Evolutionary conservation across 2,113 vertebrate species (phyloP).

Genomic region (Rallus limicola): DNA sequence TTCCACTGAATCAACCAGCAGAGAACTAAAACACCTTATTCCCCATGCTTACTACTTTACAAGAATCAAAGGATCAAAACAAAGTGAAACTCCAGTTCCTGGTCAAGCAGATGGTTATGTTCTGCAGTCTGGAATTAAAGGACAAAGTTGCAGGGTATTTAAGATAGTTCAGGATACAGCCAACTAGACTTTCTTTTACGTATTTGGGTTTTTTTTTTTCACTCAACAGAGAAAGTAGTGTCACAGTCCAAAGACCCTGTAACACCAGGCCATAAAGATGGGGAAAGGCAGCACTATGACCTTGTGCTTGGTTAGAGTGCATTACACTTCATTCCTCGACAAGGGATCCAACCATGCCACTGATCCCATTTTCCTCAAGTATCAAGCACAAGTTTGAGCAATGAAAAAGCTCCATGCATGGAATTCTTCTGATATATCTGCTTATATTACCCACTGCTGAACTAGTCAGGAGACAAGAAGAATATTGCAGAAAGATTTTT

Average conservation of each 20-base stretch:
- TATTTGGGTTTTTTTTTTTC: too few species aligned
- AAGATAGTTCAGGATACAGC: background rate
- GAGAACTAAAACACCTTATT: background rate
- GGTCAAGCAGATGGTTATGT: background rate
- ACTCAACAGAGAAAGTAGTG: background rate
- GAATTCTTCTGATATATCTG: conserved; percentile 25
- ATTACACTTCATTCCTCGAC: background rate
- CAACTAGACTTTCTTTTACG: background rate
- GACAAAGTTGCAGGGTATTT: background rate
- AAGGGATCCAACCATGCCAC: background rate
- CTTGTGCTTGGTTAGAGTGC: background rate
- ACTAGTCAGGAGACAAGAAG: background rate
- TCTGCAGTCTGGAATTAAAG: background rate
- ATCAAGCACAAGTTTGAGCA: background rate
- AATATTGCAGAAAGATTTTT: background rate
- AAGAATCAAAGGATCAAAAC: conserved; percentile 6
- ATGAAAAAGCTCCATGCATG: background rate
- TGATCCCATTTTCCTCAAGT: background rate
- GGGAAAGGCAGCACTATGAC: background rate
- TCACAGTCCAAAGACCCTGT: background rate
- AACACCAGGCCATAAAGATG: background rate
- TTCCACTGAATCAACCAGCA: background rate
- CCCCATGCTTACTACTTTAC: background rate
- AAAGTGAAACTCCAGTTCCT: background rate
- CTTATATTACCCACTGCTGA: background rate